Evolutionary conservation across 1,140 invertebrate species (phyloP), one percentile per base, ranked within the genome.

Genomic region (Theocolax elegans): DNA sequence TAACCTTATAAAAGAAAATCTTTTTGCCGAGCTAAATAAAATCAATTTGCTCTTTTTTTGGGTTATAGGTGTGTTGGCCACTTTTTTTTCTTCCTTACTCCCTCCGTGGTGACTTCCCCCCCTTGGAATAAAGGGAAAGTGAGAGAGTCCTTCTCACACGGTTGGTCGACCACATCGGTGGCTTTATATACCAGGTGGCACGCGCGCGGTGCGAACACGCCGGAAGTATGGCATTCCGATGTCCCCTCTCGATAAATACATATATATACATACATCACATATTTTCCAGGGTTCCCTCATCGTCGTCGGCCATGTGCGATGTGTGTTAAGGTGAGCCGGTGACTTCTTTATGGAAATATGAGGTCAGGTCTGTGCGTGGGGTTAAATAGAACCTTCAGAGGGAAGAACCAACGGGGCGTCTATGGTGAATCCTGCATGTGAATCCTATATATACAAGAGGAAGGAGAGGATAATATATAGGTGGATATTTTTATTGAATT

Each of bases 181-280:
- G n/a, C n/a, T n/a, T 59, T 48, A 48, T 49, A 49, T 70, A 44
- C 71, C 65, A 71, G 70, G 74, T 66, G 67, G 70, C 58, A 62
- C 15, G 51, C 40, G 42, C 31, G n/a, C n/a, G n/a, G n/a, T n/a
- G 58, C 8, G 38, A 23, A 49, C 53, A 31, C 63, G 71, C 80
- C 81, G 81, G 81, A 82, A 82, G 77, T n/a, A n/a, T 76, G 67
- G 73, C 74, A 81, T 81, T 79, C 76, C 75, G 74, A 75, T 79
- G 73, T 79, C 76, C 70, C 74, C 65, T n/a, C n/a, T 35, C 31
- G 66, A 56, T 58, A 72, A 8, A 46, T 15, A 15, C n/a, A 15
- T 35, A 35, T 35, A 35, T 35, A 10, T 35, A 4, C 31, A 35
- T 35, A 35, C 10, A 35, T 35, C n/a, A n/a, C n/a, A n/a, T n/a